Evolutionary conservation across 2,888 invertebrate species (phyloP).

Genomic region (Heliconius erato): DNA sequence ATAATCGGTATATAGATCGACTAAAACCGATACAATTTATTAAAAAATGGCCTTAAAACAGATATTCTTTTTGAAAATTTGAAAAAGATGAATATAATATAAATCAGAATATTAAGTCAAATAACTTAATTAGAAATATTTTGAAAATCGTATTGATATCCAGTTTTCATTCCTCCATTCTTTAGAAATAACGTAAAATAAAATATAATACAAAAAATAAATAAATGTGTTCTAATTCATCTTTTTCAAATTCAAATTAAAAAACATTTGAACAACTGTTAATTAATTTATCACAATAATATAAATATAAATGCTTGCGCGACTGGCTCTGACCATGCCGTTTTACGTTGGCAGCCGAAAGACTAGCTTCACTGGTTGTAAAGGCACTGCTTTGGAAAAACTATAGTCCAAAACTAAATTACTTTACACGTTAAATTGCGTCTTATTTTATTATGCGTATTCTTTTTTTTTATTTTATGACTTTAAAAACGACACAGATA

Average conservation of each 20-base stretch:
- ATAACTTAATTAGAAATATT: background rate
- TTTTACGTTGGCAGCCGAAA: constrained; percentile 63
- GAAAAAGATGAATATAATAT: constrained; percentile 4
- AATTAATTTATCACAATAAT: constrained; percentile 63
- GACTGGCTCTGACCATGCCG: constrained; percentile 71
- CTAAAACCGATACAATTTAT: background rate
- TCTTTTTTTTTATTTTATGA: background rate
- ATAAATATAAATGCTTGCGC: constrained; percentile 84
- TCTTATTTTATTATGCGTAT: constrained; percentile 1
- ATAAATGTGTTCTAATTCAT: background rate
- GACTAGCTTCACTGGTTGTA: constrained; percentile 83
- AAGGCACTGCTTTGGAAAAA: constrained; percentile 72
- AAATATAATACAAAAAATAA: background rate
- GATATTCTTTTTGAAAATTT: background rate
- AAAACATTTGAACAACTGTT: constrained; percentile 44
- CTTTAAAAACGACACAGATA: background rate
- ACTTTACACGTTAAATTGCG: background rate
- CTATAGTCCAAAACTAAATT: constrained; percentile 31
- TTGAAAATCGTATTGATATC: no score
- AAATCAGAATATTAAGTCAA: background rate
- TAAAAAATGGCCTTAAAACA: background rate
- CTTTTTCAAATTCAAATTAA: constrained; percentile 24
- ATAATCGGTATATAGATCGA: background rate
- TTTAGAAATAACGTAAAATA: background rate
- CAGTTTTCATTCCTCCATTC: background rate